Percentiles rank a stretch among this genome's conserved stretches.
phyloP scores from a whole-genome alignment of 2,888 invertebrate genomes.

The Tenthredo distinguenda region DNA sequence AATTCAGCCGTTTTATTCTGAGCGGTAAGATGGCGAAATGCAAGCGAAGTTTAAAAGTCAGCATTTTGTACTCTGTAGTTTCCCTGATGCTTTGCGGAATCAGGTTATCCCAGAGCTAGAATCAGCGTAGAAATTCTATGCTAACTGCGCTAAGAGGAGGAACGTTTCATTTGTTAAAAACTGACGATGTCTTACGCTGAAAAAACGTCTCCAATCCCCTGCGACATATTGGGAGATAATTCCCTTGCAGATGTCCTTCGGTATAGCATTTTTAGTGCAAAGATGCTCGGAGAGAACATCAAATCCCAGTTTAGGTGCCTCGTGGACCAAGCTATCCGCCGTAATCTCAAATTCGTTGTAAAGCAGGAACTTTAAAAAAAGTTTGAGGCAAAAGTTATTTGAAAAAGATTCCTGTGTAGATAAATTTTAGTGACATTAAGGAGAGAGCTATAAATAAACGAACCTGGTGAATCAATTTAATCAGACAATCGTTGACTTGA shows the following conservation, averaged over 20 bases:
- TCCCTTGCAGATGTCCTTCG: conserved; percentile 55
- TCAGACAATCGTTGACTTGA: conserved; percentile 52
- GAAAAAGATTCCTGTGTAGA: background rate
- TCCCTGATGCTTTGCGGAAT: conserved; percentile 66
- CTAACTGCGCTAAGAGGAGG: no score
- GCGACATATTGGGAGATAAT: conserved; percentile 62
- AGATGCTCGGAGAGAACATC: conserved; percentile 52
- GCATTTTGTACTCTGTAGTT: conserved; percentile 68
- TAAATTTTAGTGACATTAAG: background rate
- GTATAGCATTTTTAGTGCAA: conserved; percentile 55
- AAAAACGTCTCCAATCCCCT: conserved; percentile 67
- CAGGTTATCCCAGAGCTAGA: conserved; percentile 70
- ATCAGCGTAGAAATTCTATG: conserved; percentile 23
- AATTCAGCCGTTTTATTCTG: conserved; percentile 57
- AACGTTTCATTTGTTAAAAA: background rate
- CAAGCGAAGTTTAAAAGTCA: conserved; percentile 73
- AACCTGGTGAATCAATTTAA: conserved; percentile 59
- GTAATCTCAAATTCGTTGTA: conserved; percentile 67
- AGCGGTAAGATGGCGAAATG: conserved; percentile 73
- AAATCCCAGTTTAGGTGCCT: conserved; percentile 61
- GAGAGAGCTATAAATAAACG: background rate
- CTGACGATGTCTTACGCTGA: conserved; percentile 61
- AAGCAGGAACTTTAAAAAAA: conserved; percentile 65
- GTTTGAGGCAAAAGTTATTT: conserved; percentile 8
- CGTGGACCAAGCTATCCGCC: conserved; percentile 62